These are phyloP conservation scores for Dasyornis broadbenti DNA, from an alignment of 2,113 vertebrate genomes.

Conservation along the genomic window DNA sequence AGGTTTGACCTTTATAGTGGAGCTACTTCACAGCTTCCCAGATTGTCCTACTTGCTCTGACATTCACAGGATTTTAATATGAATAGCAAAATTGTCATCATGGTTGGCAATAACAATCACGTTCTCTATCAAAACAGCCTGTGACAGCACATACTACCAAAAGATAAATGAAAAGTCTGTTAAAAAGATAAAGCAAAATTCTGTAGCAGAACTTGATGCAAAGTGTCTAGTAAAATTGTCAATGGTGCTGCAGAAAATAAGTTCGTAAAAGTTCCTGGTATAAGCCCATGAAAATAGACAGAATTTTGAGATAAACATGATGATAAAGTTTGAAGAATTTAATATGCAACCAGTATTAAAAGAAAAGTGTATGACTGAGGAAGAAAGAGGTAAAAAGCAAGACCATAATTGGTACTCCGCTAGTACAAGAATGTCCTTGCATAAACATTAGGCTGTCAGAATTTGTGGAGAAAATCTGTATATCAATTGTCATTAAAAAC, in stretches of 20 bases:
- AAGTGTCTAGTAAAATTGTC: background rate
- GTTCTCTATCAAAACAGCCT: background rate
- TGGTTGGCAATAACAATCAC: background rate
- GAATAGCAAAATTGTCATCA: background rate
- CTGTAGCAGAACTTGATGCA: background rate
- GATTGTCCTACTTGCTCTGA: background rate
- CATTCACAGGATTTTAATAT: background rate
- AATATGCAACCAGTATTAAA: background rate
- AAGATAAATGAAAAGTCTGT: background rate
- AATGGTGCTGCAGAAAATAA: background rate
- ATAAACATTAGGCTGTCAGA: background rate
- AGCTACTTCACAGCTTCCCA: background rate
- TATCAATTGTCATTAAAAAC: background rate
- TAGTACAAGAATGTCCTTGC: background rate
- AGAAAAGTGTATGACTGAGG: background rate
- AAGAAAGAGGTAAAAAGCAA: background rate
- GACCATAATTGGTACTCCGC: background rate
- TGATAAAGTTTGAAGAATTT: background rate
- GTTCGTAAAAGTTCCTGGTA: background rate
- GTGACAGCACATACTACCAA: background rate
- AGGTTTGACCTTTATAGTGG: background rate
- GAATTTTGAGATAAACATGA: background rate
- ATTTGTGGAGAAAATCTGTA: background rate
- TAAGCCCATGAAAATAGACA: background rate
- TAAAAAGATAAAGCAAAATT: background rate